A percentile compares a stretch with the other conserved stretches of the same genome.
Conservation (phyloP, 2,113 vertebrate species). For the Pristiophorus japonicus region DNA sequence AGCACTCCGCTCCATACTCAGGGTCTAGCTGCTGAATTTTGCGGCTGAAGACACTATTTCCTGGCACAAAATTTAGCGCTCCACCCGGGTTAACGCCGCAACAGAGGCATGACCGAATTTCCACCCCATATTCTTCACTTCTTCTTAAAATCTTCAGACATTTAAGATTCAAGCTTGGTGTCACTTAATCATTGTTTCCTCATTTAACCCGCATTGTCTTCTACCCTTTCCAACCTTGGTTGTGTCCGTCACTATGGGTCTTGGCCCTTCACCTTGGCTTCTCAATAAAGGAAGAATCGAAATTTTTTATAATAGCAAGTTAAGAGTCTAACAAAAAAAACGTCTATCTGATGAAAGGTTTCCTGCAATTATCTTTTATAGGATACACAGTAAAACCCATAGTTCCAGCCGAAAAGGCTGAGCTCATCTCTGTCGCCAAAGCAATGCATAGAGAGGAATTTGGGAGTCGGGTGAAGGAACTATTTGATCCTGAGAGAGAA, state of each 20-base stretch:
- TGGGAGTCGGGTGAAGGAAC: constrained; percentile 42
- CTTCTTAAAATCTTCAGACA: neutral
- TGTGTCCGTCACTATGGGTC: neutral
- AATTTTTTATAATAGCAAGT: neutral
- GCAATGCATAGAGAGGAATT: constrained; percentile 46
- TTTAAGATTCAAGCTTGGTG: neutral
- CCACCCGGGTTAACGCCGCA: too few species aligned
- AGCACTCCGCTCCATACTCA: too few species aligned
- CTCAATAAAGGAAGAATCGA: too few species aligned
- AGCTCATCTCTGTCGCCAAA: constrained; percentile 44
- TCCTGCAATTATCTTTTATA: constrained; percentile 35
- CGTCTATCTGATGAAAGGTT: neutral
- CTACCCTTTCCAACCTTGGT: neutral
- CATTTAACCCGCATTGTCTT: neutral
- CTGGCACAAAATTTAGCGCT: too few species aligned
- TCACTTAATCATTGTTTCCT: neutral
- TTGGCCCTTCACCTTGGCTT: neutral
- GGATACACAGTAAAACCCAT: constrained; percentile 40
- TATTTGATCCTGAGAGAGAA: constrained; percentile 54
- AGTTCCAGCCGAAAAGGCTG: constrained; percentile 42
- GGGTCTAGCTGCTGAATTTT: too few species aligned
- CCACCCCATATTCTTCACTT: neutral
- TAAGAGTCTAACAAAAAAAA: neutral
- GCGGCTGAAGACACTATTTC: too few species aligned
- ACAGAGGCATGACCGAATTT: too few species aligned